phyloP scores from a whole-genome alignment of 2,888 invertebrate species.

The Polymixis lichenea region DNA sequence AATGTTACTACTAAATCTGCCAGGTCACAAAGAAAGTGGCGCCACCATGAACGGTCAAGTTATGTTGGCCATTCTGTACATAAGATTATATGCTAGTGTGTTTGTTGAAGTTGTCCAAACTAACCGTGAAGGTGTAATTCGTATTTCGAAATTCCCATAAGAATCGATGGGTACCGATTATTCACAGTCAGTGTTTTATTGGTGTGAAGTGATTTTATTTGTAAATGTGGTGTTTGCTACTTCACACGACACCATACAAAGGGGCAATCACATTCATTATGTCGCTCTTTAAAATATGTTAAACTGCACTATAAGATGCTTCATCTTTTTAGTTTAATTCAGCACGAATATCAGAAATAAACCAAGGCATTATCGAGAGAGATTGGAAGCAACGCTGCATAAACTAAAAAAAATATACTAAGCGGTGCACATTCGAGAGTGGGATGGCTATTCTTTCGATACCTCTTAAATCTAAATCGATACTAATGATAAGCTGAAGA shows the following conservation, averaged over 20 bases:
- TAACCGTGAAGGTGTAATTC: conserved; percentile 48
- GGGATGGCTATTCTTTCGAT: neutral
- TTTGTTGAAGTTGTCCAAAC: conserved; percentile 34
- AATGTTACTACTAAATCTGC: neutral
- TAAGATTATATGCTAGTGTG: conserved; percentile 5
- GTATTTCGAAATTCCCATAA: conserved; percentile 56
- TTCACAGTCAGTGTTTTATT: conserved; percentile 49
- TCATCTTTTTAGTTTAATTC: neutral
- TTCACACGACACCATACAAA: neutral
- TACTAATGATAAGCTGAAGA: too few species aligned
- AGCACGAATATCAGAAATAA: neutral
- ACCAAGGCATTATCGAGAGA: neutral
- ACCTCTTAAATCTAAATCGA: too few species aligned
- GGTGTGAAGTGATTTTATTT: conserved; percentile 24
- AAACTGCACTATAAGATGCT: neutral
- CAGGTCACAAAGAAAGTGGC: neutral
- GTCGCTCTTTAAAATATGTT: neutral
- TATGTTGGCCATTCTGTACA: conserved; percentile 4
- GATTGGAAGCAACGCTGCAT: neutral
- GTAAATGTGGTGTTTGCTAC: conserved; percentile 5
- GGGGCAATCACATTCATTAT: neutral
- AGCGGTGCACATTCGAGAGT: neutral
- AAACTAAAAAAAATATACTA: neutral
- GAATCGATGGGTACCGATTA: conserved; percentile 43
- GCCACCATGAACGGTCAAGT: conserved; percentile 13